Base-by-base conservation (phyloP, 53 echinoderm and acorn worm species). In the Patiria pectinifera region DNA sequence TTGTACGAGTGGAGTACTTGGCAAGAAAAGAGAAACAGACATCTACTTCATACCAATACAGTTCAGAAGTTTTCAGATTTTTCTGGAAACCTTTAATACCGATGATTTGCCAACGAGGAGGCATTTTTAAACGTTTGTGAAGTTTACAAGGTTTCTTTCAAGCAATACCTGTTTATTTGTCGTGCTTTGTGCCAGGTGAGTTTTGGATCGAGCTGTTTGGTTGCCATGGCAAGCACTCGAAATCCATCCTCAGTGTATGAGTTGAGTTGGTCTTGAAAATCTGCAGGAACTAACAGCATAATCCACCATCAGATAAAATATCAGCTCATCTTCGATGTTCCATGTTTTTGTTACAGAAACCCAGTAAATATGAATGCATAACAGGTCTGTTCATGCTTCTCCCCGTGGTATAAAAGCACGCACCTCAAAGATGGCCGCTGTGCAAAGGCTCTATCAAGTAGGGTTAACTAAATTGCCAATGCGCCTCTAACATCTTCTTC, bases 221-320 rank as follows among this genome's bases (percentile, higher is more conserved):
- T 95, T 60, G 94, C 99, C 11, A 99, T 61, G 48, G 99, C 99
- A 35, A 99, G 86, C 4, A 99, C 99, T 59, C 99, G 91, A 86
- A 96, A 96, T 4, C 99, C 99, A 76, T 97, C 86, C 71, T 94
- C 85, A 11, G 99, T 99, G 94, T 97, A 97, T 45, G 89, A 85
- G 75, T 96, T 96, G 2, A 99, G 92, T 1, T 92, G 92, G 43
- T 97, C 89, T 15, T 96, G 97, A 91, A 99, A 99, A 77, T 97
- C 96, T 5, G 77, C 44, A 7, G 99, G 99, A 48, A 99, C 99
- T 99, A 69, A 85, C 2, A 35, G 35, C 35, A 35, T 0, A 35
- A 35, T 16, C 14, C 66, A 66, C 3, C 19, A 16, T 53, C 6
- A 53, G 53, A 8, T 53, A 8, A 53, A 53, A 53, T 53, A 35